Conservation (phyloP, 2,113 vertebrate species). For the Peromyscus leucopus region DNA sequence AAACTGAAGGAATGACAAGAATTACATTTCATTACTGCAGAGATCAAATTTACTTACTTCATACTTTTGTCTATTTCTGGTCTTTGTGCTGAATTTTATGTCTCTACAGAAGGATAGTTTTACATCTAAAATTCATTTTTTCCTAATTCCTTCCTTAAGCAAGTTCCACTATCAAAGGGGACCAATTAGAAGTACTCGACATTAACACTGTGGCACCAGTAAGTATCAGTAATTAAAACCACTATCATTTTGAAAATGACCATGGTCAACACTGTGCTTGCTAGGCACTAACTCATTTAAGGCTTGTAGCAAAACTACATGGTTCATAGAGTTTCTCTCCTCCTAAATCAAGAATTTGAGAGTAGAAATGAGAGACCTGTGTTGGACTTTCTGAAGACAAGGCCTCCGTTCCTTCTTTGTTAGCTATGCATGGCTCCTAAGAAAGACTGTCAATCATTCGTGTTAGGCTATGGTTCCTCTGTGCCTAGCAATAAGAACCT, state of each 20-base stretch:
- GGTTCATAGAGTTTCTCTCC: neutral
- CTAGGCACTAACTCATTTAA: neutral
- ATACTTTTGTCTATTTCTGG: neutral
- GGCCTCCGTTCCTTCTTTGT: neutral
- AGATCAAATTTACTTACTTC: neutral
- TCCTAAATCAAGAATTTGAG: neutral
- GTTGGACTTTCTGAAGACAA: neutral
- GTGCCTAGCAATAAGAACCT: neutral
- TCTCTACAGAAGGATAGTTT: neutral
- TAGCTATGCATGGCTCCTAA: neutral
- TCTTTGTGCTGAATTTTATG: conserved; percentile 29
- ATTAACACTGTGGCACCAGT: neutral
- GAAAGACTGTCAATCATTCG: neutral
- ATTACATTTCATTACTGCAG: neutral
- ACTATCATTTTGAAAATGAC: neutral
- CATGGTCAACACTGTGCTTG: neutral
- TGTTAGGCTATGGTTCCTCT: neutral
- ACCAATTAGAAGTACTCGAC: neutral
- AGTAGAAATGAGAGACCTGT: neutral
- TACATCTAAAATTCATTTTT: neutral
- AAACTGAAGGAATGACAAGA: neutral
- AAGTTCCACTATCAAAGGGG: neutral
- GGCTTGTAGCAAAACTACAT: neutral
- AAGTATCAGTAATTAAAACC: conserved; percentile 9
- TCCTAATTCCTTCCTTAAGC: neutral